Evolutionary conservation across 2,888 invertebrate genomes (phyloP).

Genomic region (Mongoloraphidia duomilia): DNA sequence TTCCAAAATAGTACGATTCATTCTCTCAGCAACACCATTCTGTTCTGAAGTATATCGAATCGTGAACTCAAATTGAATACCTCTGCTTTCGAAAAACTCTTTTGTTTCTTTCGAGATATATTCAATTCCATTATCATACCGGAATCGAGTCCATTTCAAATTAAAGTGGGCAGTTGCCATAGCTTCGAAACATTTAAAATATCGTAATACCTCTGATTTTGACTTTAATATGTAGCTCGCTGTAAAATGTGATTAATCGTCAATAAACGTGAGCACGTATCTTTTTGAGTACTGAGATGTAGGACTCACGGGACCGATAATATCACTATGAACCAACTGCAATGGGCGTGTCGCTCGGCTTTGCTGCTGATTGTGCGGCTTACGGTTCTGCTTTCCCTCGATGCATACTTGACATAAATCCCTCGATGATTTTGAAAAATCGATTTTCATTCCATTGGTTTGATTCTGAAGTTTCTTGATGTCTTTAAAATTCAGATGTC

Average conservation of each 20-base stretch:
- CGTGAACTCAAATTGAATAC: slow-evolving; percentile 17
- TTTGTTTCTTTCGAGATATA: slow-evolving; percentile 20
- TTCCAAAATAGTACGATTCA: slow-evolving; percentile 17
- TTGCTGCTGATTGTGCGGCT: slow-evolving; percentile 10
- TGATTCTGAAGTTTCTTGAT: slow-evolving; percentile 7
- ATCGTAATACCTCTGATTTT: slow-evolving; percentile 18
- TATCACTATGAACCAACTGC: slow-evolving; percentile 17
- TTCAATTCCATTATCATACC: slow-evolving; percentile 21
- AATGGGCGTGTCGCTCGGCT: slow-evolving; percentile 12
- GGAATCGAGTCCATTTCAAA: slow-evolving; percentile 14
- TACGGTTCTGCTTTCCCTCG: slow-evolving; percentile 14
- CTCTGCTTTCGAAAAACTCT: slow-evolving; percentile 13
- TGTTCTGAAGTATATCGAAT: slow-evolving; percentile 19
- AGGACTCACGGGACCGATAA: slow-evolving; percentile 17
- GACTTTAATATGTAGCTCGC: slow-evolving; percentile 13
- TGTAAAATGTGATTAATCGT: slow-evolving; percentile 19
- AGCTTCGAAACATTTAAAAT: slow-evolving; percentile 16
- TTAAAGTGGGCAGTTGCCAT: slow-evolving; percentile 18
- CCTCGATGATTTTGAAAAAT: not conserved
- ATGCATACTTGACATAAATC: slow-evolving; percentile 12
- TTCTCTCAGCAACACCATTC: slow-evolving; percentile 18
- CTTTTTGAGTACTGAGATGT: slow-evolving; percentile 13
- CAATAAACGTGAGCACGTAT: slow-evolving; percentile 14
- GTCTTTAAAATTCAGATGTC: slow-evolving; percentile 11
- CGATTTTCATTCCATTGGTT: slow-evolving; percentile 5